Percentiles rank a stretch among this genome's conserved stretches.
These are phyloP conservation scores for Pongo pygmaeus DNA, from an alignment of 2,113 vertebrate species.

Conservation along the genomic window DNA sequence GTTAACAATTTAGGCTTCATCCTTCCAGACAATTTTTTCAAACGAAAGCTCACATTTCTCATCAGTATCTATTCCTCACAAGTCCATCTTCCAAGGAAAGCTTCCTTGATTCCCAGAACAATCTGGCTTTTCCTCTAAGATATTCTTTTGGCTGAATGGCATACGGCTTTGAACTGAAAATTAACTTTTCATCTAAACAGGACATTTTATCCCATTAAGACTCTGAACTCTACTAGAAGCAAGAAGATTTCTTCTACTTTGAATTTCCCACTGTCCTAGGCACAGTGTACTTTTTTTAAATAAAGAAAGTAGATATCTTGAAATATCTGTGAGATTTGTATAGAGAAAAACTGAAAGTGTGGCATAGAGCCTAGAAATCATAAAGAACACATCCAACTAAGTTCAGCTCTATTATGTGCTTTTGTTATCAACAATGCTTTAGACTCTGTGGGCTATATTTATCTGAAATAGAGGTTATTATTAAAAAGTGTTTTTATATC, in stretches of 20 bases:
- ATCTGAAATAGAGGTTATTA: conserved; percentile 40
- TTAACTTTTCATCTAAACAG: not conserved
- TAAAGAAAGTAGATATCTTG: not conserved
- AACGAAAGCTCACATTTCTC: not conserved
- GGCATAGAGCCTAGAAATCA: not conserved
- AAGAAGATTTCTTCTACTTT: not conserved
- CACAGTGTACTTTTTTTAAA: not conserved
- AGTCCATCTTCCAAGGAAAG: not conserved
- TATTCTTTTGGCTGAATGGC: not conserved
- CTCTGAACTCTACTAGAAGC: not conserved
- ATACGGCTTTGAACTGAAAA: not conserved
- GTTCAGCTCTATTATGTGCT: not conserved
- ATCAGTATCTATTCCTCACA: not conserved
- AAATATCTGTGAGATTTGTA: not conserved
- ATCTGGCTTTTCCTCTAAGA: not conserved
- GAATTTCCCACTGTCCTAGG: not conserved
- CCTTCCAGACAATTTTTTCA: not conserved
- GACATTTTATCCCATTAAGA: not conserved
- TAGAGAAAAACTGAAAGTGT: not conserved
- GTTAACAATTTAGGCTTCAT: not conserved
- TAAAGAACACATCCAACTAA: not conserved
- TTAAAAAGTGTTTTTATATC: conserved; percentile 63
- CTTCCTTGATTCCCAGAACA: not conserved
- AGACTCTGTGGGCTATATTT: not conserved
- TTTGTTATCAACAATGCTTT: conserved; percentile 68